Conservation (phyloP, 2,797 vertebrate species). For the Muraenolepis orangiensis region DNA sequence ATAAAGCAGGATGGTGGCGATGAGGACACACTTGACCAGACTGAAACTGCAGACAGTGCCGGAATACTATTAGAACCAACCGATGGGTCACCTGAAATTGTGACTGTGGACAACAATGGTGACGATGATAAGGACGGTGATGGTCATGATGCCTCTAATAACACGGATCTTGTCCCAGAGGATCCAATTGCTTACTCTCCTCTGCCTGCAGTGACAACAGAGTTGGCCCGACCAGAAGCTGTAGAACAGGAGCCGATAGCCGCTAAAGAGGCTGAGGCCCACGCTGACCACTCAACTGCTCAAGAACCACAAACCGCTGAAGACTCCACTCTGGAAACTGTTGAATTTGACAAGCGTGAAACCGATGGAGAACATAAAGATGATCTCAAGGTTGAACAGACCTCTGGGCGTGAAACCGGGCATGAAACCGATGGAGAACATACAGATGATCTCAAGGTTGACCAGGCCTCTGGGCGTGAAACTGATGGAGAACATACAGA, state of each 20-base stretch:
- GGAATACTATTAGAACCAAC: constrained; percentile 30
- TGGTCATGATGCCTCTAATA: constrained; percentile 26
- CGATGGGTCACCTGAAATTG: constrained; percentile 21
- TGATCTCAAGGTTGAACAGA: no score
- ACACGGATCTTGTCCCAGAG: constrained; percentile 26
- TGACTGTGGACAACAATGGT: background rate
- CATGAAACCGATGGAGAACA: constrained; percentile 71
- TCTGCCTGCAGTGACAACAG: constrained; percentile 25
- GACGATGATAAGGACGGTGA: constrained; percentile 22
- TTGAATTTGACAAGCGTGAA: constrained; percentile 65
- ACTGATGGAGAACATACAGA: no score
- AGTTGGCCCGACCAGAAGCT: constrained; percentile 39
- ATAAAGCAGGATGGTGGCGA: constrained; percentile 19
- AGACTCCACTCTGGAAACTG: constrained; percentile 47
- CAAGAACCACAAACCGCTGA: constrained; percentile 6
- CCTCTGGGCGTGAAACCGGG: no score
- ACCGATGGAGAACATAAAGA: constrained; percentile 63
- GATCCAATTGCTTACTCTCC: constrained; percentile 47
- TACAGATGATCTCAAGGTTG: background rate
- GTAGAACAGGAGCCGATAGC: constrained; percentile 21
- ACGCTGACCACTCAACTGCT: constrained; percentile 17
- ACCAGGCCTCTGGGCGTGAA: no score
- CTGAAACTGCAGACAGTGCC: constrained; percentile 19
- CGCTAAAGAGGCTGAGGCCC: constrained; percentile 20
- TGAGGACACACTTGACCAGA: constrained; percentile 34